Base-by-base conservation (phyloP, 2,797 vertebrate genomes). In the Tapirus indicus region DNA sequence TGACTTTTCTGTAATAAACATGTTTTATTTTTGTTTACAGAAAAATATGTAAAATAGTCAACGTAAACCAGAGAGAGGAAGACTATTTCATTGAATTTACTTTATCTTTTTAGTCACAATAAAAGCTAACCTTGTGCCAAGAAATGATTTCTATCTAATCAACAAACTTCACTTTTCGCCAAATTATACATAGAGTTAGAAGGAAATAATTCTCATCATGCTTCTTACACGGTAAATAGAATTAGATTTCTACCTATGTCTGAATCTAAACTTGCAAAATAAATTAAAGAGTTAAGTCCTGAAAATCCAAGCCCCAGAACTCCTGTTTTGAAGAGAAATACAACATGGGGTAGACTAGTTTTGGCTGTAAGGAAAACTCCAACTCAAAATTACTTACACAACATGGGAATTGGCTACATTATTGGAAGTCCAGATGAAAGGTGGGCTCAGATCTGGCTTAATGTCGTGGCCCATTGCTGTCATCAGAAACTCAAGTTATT, bases 11-110 rank as follows among this genome's bases (percentile, higher is more conserved):
- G 2, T 44, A 80, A 69, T 49, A 77, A 69, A 25, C 17, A 83
- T 13, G 7, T 18, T 91, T 77, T 72, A 23, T 74, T 91, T 88
- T 92, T 92, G 47, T 89, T 94, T 92, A 80, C 2, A 86, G 88
- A 95, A 94, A 92, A 77, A 83, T 69, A 77, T 35, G 54, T 64
- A 93, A 91, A 86, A 72, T 49, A 91, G 54, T 58, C 27, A 20
- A 44, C 86, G 71, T 52, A 84, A 93, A 49, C 52, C n/a, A 82
- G 9, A 74, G 13, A 44, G 17, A 92, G 18, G 14, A 88, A 72
- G 12, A 90, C 38, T 68, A 79, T 79, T 85, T 96, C 29, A 95
- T 12, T 83, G 41, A 94, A 86, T 74, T 89, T 3, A 60, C 47
- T 64, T 94, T 49, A 72, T 47, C 6, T 60, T 93, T 83, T 92